These are phyloP conservation scores for Watsonalla binaria DNA, from an alignment of 2,888 invertebrate genomes.

Conservation along the genomic window DNA sequence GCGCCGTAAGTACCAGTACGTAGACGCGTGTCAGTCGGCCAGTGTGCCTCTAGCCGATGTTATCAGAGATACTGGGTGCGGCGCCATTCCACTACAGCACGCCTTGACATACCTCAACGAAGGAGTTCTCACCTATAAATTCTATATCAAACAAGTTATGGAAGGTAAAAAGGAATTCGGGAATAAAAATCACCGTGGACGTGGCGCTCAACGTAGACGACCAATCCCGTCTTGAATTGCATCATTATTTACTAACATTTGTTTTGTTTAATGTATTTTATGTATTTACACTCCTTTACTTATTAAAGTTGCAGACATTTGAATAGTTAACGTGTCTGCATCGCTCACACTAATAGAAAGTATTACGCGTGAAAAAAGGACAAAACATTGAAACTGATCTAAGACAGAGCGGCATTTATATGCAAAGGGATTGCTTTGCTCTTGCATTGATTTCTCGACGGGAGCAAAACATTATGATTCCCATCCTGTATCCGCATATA, in stretches of 20 bases:
- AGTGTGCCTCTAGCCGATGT: conserved; percentile 28
- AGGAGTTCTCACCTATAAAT: conserved; percentile 30
- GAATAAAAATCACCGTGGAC: conserved; percentile 2
- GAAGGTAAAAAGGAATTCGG: conserved; percentile 3
- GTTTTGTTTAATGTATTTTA: not conserved
- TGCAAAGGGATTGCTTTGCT: too few species aligned
- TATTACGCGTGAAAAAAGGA: too few species aligned
- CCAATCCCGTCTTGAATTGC: not conserved
- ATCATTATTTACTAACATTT: not conserved
- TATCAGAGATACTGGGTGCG: conserved; percentile 32
- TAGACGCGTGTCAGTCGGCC: conserved; percentile 36
- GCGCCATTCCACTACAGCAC: conserved; percentile 31
- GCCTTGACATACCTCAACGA: conserved; percentile 24
- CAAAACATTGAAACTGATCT: too few species aligned
- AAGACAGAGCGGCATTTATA: too few species aligned
- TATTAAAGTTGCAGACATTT: too few species aligned
- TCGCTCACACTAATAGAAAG: too few species aligned
- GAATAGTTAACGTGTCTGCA: too few species aligned
- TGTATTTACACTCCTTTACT: too few species aligned
- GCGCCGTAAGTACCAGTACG: conserved; percentile 41
- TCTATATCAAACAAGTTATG: conserved; percentile 27
- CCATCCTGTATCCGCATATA: too few species aligned
- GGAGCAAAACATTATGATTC: too few species aligned
- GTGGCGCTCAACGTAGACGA: conserved; percentile 7
- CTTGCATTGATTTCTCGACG: too few species aligned